Evolutionary conservation across 2,797 vertebrate species (phyloP), one percentile per base, ranked within the genome.

Genomic region (Alfaro cultratus): DNA sequence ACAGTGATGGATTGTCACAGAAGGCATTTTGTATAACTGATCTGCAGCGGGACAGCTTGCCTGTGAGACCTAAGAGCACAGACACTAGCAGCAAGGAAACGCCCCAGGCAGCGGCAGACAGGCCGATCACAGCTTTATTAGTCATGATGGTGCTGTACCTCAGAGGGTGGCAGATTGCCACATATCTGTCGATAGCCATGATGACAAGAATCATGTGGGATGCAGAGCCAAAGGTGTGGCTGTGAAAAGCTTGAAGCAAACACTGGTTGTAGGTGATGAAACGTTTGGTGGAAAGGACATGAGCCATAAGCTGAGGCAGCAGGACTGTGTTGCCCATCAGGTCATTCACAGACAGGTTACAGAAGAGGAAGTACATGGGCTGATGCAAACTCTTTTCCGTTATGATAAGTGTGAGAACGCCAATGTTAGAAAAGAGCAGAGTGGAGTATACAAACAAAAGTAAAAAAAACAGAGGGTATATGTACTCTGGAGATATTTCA

Each of bases 281-380:
- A 11, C 92, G 92, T 10, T 95, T 94, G 0, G 94, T 89, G 23
- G 95, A 96, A 85, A 97, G 91, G 62, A 97, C 85, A 75, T 97
- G 95, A 0, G 94, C 90, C 95, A 97, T 92, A 76, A 97, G 91
- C 39, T 93, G 94, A 15, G 95, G 94, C 82, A 97, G 91, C 0
- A 96, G 91, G 0, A 95, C 87, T 0, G 96, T 94, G 41, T 96
- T 96, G 0, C 97, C 96, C 21, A 96, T 86, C n/a, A 97, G 88
- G 68, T 97, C 96, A 0, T 96, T 92, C 0, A 96, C 60, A 0
- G 96, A 95, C 81, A 97, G 92, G 92, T 97, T 96, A 4, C 95
- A 95, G 0, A 97, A 95, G 23, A 97, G 96, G 6, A 96, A 89
- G 78, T 96, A 96, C 95, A 96, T 97, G 16, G 97, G 96, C 82